Percentiles rank a stretch among this genome's conserved stretches.
phyloP scores from a whole-genome alignment of 2,797 vertebrate genomes.

The Parambassis ranga region DNA sequence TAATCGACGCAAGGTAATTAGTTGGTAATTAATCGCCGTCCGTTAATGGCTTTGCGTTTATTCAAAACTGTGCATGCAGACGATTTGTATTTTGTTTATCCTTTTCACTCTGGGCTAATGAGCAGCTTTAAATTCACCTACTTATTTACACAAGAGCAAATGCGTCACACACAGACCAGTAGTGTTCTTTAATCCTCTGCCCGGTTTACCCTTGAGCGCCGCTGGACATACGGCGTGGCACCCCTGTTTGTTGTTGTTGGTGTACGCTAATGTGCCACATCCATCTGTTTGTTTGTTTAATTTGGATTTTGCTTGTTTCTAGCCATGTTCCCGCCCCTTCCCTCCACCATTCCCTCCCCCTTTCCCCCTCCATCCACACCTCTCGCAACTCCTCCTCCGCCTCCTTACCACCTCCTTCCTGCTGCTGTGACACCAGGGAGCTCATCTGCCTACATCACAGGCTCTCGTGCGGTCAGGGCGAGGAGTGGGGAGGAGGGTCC shows the following conservation, averaged over 20 bases:
- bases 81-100: conserved; percentile 12
- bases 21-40: conserved; percentile 52
- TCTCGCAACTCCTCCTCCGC: conserved; percentile 15
- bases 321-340: conserved; percentile 40
- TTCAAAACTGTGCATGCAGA: conserved; percentile 50
- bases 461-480: conserved; percentile 11
- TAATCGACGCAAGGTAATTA: conserved; percentile 66
- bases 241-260: conserved; percentile 64
- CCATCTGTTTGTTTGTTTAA: conserved; percentile 68
- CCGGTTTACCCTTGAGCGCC: conserved; percentile 57
- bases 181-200: conserved; percentile 29
- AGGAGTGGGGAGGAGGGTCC: conserved; percentile 13
- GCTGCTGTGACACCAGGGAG: conserved; percentile 35
- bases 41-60: conserved; percentile 52
- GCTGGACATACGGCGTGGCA: conserved; percentile 29
- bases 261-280: conserved; percentile 64
- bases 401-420: conserved; percentile 23
- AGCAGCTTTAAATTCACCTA: conserved; percentile 14
- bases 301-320: conserved; percentile 61
- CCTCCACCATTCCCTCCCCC: conserved; percentile 9
- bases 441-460: conserved; percentile 50
- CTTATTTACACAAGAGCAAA: conserved; percentile 18
- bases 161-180: conserved; percentile 1
- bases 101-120: conserved; percentile 11
- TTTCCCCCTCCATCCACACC: conserved; percentile 20